phyloP scores from a whole-genome alignment of 1,140 invertebrate species.

The Zaprionus nigranus region DNA sequence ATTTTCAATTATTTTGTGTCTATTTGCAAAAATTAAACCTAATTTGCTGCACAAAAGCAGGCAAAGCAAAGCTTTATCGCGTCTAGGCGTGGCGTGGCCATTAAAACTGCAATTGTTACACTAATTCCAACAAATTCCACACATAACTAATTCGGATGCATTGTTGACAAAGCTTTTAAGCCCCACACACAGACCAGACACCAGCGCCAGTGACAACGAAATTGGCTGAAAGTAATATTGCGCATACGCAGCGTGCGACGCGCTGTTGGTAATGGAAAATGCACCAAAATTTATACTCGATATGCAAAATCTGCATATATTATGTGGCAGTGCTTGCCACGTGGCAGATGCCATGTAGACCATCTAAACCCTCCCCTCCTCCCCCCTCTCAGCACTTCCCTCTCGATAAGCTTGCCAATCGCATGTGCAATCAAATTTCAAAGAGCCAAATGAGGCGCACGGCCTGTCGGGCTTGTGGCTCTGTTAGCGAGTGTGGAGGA shows the following conservation, averaged over 20 bases:
- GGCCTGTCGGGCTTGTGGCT: neutral
- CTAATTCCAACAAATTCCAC: slow-evolving; percentile 20
- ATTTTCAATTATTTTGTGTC: neutral
- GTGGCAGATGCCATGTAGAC: slow-evolving; percentile 32
- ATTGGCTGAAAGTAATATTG: slow-evolving; percentile 55
- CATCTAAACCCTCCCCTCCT: neutral
- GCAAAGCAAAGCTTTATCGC: neutral
- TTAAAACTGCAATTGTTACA: slow-evolving; percentile 15
- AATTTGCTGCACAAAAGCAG: neutral
- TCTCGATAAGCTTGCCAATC: slow-evolving; percentile 61
- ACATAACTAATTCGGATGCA: slow-evolving; percentile 25
- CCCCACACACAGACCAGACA: neutral
- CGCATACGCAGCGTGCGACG: slow-evolving; percentile 58
- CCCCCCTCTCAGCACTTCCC: neutral
- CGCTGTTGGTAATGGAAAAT: slow-evolving; percentile 32
- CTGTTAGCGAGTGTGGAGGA: neutral
- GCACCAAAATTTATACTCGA: slow-evolving; percentile 67
- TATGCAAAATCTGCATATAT: slow-evolving; percentile 70
- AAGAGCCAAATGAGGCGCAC: slow-evolving; percentile 69
- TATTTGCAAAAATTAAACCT: neutral
- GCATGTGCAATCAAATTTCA: slow-evolving; percentile 76
- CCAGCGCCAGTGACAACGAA: neutral
- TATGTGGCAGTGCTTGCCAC: slow-evolving; percentile 31
- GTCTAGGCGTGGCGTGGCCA: neutral
- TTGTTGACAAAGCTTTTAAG: slow-evolving; percentile 43